Evolutionary conservation across 2,888 invertebrate species (phyloP), one percentile per base, ranked within the genome.

Genomic region (Drosophila formosana): DNA sequence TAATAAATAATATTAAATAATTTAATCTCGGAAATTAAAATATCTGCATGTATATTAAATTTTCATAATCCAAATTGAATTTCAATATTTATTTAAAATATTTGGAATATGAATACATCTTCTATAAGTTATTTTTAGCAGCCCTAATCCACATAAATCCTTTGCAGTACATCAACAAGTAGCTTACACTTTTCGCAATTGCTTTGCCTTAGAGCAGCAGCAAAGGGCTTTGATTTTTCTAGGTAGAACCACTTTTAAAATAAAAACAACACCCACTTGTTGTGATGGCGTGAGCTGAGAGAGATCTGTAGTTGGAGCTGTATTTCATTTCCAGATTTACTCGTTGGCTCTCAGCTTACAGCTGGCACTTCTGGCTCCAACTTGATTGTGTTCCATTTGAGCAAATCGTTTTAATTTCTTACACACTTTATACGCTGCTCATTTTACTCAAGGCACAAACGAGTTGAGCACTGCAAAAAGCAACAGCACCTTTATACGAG

Each of bases 351-450:
- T 67, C 45, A 37, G 51, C 53, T 53, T 43, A 32, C 26, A 3
- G 51, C 18, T 50, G 26, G 7, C 55, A 46, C 50, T 53, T 52
- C 25, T 51, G 51, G 46, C 57, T 47, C 26, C 46, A 34, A 47
- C 49, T 66, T 34, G 41, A 25, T 63, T 46, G 28, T 56, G 45
- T 50, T 47, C 60, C 52, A 50, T 56, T 56, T 72, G 62, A 51
- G 55, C 65, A 77, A 82, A 82, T 75, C 80, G 80, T 76, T 86
- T 78, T 83, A 85, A 88, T 85, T 88, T 86, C 80, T 77, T 79
- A 65, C 79, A 69, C 81, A 82, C 67, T 88, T 83, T 81, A 70
- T 55, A 63, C 66, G 68, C 78, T 68, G 56, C 82, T 74, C 72
- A 66, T 49, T 46, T 74, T 74, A 66, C 74, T 5, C 47, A 39